These are phyloP conservation scores for Dendroctonus valens DNA, from an alignment of 1,140 invertebrate species.

Conservation along the genomic window DNA sequence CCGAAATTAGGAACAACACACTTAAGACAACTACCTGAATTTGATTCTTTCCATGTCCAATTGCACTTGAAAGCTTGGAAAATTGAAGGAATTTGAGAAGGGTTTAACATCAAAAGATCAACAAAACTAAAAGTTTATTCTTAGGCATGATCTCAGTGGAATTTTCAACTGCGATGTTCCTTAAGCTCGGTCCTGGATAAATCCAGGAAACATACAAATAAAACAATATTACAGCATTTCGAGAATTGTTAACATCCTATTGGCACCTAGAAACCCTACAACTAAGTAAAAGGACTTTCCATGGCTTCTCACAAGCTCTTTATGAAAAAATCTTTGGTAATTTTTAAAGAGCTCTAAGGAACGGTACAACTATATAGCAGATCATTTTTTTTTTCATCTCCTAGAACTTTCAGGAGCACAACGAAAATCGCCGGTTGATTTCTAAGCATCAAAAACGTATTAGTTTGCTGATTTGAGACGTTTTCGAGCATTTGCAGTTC, in stretches of 20 bases:
- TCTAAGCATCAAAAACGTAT: too few species aligned
- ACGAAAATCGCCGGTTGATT: too few species aligned
- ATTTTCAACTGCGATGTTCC: neutral
- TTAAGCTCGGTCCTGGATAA: neutral
- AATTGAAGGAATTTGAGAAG: neutral
- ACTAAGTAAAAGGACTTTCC: too few species aligned
- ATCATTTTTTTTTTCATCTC: neutral
- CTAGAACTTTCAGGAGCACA: too few species aligned
- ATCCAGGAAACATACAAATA: neutral
- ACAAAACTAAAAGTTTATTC: too few species aligned
- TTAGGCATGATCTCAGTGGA: neutral
- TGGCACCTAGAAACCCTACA: conserved; percentile 14
- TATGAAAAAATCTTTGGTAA: neutral
- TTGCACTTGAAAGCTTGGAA: neutral
- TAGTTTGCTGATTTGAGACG: too few species aligned
- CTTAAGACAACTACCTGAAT: neutral
- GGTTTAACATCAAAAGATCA: too few species aligned
- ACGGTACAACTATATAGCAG: neutral
- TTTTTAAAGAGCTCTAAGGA: neutral
- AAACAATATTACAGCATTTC: conserved; percentile 12
- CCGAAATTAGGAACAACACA: conserved; percentile 11
- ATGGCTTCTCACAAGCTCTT: neutral
- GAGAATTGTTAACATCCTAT: conserved; percentile 11
- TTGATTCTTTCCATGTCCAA: neutral
- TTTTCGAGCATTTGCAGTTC: too few species aligned